Conservation (phyloP, 2,113 vertebrate species). For the Stomatorhinus ivindoensis region DNA sequence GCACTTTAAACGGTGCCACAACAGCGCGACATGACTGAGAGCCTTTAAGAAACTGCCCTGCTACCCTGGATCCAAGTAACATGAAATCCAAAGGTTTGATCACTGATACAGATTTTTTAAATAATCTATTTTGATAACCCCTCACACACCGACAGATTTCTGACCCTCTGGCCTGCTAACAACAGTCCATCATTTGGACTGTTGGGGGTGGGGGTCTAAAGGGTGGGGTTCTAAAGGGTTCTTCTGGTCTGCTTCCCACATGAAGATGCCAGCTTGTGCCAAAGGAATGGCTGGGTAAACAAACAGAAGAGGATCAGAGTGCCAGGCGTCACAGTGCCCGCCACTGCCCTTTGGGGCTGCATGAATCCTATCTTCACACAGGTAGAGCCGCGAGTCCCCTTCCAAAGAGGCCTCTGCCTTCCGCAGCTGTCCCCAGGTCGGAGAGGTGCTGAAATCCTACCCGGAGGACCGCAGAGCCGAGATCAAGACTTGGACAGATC, state of each 20-base stretch:
- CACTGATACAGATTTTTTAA: conserved; percentile 65
- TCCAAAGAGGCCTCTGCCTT: not conserved
- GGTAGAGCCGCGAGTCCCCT: not conserved
- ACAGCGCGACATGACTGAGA: not conserved
- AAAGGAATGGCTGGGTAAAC: not conserved
- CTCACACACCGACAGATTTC: conserved; percentile 61
- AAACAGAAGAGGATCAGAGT: not conserved
- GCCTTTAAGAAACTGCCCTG: not conserved
- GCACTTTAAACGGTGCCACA: not conserved
- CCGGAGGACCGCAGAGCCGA: not conserved
- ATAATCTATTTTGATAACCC: conserved; percentile 71
- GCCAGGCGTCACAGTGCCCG: not conserved
- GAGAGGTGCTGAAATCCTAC: not conserved
- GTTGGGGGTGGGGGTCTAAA: not conserved
- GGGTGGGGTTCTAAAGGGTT: not conserved
- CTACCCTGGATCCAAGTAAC: not conserved
- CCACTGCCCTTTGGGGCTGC: not conserved
- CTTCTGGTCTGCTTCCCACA: not conserved
- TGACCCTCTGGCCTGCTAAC: conserved; percentile 70
- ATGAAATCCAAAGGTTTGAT: conserved; percentile 54
- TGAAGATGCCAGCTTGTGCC: not conserved
- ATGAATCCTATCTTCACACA: not conserved
- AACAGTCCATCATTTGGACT: conserved; percentile 61
- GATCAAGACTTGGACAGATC: not conserved
- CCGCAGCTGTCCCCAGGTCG: not conserved